Conservation (phyloP, 1,140 invertebrate species). For the Scaptomyza graminum region DNA sequence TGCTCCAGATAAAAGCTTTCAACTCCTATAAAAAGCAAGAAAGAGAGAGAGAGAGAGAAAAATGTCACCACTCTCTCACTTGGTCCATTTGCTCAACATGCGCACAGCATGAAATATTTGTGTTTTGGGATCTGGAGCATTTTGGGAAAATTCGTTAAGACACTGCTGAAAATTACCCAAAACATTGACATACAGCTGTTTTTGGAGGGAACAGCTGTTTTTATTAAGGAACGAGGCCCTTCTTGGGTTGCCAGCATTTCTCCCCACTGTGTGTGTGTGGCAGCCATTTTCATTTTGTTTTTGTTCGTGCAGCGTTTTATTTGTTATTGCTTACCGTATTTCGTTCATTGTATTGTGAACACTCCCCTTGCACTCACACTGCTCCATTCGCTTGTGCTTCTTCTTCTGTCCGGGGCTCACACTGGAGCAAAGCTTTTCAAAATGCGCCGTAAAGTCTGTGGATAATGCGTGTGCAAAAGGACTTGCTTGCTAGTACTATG, state of each 20-base stretch:
- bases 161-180: conserved; percentile 26
- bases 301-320: conserved; percentile 5
- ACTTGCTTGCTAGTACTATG: conserved; percentile 15
- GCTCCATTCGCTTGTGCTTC: no score
- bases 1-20: conserved; percentile 61
- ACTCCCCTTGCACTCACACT: background rate
- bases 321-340: background rate
- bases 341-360: background rate
- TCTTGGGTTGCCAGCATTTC: conserved; percentile 3
- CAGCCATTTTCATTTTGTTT: conserved; percentile 26
- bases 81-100: conserved; percentile 33
- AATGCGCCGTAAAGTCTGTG: conserved; percentile 73
- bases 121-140: conserved; percentile 29
- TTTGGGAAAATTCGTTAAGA: background rate
- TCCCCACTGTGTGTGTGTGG: background rate
- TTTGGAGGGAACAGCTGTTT: conserved; percentile 11
- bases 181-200: conserved; percentile 28
- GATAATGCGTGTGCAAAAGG: conserved; percentile 63
- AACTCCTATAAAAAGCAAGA: conserved; percentile 58
- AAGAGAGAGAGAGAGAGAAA: background rate
- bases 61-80: background rate
- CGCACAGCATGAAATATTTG: conserved; percentile 62
- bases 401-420: conserved; percentile 33
- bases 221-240: background rate
- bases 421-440: conserved; percentile 64